Evolutionary conservation across 2,888 invertebrate species (phyloP), one percentile per base, ranked within the genome.

Genomic region (Heterodera filipjevi): DNA sequence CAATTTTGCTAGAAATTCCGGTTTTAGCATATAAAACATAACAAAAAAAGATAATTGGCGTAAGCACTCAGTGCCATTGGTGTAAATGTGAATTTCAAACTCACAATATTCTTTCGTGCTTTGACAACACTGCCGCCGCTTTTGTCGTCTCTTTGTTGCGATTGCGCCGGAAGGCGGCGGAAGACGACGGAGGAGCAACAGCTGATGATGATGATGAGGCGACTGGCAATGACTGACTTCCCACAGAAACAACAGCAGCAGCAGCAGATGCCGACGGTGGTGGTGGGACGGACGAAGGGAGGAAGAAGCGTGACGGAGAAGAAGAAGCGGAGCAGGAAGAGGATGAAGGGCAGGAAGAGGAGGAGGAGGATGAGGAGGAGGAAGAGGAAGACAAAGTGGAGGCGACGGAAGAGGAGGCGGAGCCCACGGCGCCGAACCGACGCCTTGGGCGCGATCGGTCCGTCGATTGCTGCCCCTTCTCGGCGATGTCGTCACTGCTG

Each of bases 391-490:
- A 35, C 33, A 35, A 32, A 68, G 22, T 33, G 35, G 68, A 68
- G 68, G 32, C 35, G 32, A 35, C 32, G 14, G 68, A 68, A 22
- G 68, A 68, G 68, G 68, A 68, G 68, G 33, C 68, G 35, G 68
- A 68, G 68, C 33, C n/a, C 32, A 5, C 68, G 35, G 68, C 68
- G 68, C n/a, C 68, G 68, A 33, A 68, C 22, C 32, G 68, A 35
- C 6, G 19, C 14, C 68, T 12, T n/a, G 32, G 32, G 68, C 27
- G 32, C 33, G 33, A 2, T 19, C 35, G 32, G 5, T 33, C 33
- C 68, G 68, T 68, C 68, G 27, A 32, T 22, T 66, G 66, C 66
- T 68, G 33, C 16, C 68, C 32, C 32, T 68, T 68, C 32, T 68
- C 35, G 32, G 3, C 22, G 19, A 10, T 16, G 19, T 19, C 59